phyloP scores from a whole-genome alignment of 64 coral and sea anemone genomes.

The Stichodactyla helianthus region DNA sequence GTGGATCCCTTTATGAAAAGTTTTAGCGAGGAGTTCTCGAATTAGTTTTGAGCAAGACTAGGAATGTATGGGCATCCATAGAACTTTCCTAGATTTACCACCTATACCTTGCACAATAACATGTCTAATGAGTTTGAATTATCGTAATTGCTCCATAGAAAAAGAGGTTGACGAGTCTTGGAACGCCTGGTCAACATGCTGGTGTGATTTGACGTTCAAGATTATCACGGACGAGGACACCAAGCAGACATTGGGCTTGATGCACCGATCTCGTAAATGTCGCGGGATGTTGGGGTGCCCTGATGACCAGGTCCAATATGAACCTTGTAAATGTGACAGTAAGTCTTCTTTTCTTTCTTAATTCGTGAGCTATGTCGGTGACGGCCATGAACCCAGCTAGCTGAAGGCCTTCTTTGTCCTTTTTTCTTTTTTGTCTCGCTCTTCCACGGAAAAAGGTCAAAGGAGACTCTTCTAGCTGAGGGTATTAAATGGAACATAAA shows the following conservation, averaged over 20 bases:
- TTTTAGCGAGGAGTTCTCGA: too few species aligned
- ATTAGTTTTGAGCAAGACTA: too few species aligned
- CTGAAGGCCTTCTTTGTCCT: too few species aligned
- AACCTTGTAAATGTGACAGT: slow-evolving; percentile 12
- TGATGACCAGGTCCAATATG: background rate
- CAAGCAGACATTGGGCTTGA: background rate
- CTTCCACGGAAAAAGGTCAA: too few species aligned
- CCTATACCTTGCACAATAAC: background rate
- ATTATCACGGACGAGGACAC: background rate
- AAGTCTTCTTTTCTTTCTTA: background rate
- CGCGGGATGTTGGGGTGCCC: background rate
- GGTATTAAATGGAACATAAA: too few species aligned
- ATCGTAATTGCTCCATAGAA: background rate
- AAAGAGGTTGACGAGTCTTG: background rate
- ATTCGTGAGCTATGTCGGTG: too few species aligned
- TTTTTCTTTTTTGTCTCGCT: too few species aligned
- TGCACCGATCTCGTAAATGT: slow-evolving; percentile 8
- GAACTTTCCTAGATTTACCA: too few species aligned
- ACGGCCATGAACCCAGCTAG: too few species aligned
- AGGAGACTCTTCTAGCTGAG: too few species aligned
- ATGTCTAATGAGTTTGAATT: background rate
- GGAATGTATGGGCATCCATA: too few species aligned
- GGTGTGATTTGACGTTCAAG: slow-evolving; percentile 2
- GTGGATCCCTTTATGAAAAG: too few species aligned
- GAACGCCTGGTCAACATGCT: background rate